Evolutionary conservation across 1,140 invertebrate genomes (phyloP), one percentile per base, ranked within the genome.

Genomic region (Liolophura sinensis): DNA sequence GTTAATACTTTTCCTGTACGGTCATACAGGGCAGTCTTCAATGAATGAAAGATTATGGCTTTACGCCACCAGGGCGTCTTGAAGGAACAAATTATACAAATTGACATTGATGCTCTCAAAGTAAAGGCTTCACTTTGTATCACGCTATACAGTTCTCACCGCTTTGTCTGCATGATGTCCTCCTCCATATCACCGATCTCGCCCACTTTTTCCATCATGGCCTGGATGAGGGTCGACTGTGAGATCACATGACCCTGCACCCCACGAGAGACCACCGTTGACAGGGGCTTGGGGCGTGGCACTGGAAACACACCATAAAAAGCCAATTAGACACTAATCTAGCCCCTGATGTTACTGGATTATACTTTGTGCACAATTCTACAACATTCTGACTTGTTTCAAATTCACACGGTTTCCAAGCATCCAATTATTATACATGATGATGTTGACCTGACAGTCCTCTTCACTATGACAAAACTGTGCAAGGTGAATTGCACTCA

Each of bases 241-340:
- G 77, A 81, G 46, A 78, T 70, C 48, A 74, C 74, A 60, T 70
- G 66, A 51, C 60, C 62, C 7, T 70, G 55, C 20, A 54, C 68
- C 1, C 60, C 64, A n/a, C 74, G 71, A 12, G 77, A 76, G 3
- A 85, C 74, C n/a, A 73, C 71, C 3, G 80, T 80, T 14, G 84
- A 85, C 69, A 85, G 67, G 14, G 84, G 84, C 24, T 73, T 72
- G 16, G 81, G 80, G 24, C 73, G 67, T 54, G 59, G 62, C 48
- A 80, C 77, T 82, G 65, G 27, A 73, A 50, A 57, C 56, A 49
- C 20, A 58, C 60, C 50, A 66, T n/a, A 75, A 49, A 55, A n/a
- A 15, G 22, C 24, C 25, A n/a, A 64, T 40, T 47, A 60, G 59
- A 27, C 46, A n/a, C 16, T 47, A 16, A 60, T 14, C 18, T 54